Evolutionary conservation across 2,797 vertebrate genomes (phyloP), one percentile per base, ranked within the genome.

Genomic region (Hybognathus amarus): DNA sequence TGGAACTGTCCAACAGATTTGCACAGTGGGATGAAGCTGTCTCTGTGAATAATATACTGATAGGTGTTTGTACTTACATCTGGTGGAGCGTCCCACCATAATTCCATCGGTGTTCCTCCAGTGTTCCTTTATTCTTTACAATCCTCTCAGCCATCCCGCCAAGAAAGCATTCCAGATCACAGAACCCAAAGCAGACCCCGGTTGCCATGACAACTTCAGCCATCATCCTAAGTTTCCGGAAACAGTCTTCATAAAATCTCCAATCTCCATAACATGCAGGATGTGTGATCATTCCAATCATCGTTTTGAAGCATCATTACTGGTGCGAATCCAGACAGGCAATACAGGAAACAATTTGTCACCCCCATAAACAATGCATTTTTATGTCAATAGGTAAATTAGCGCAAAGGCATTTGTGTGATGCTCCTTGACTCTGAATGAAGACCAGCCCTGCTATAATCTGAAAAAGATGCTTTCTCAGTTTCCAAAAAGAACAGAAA

Each of bases 361-460:
- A 20, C 22, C n/a, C 56, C 33, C 20, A 66, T 84, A 79, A 79
- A 84, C 77, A 79, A 75, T 38, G 52, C 38, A 59, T 47, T 81
- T 83, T 70, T 11, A 77, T 77, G 63, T 52, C 74, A 71, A n/a
- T 85, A 71, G 69, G 68, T 82, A 78, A 36, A 85, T 79, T 71
- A 61, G 50, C 59, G 9, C 56, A 30, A 24, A 59, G 20, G 24
- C 63, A 47, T 74, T 75, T 74, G 50, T 54, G n/a, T 0, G 6
- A 63, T 8, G 61, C 61, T 63, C 13, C 6, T 63, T 63, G 61
- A 63, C 27, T 63, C 27, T 30, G 27, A 85, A 75, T 56, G 45
- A 56, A 30, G 74, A 54, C 75, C 64, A 78, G 67, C 5, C 47
- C 47, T 75, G 33, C 78, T 42, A 38, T 70, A 76, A 81, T 81